phyloP scores from a whole-genome alignment of 2,888 invertebrate genomes.

The Psylliodes chrysocephalus region DNA sequence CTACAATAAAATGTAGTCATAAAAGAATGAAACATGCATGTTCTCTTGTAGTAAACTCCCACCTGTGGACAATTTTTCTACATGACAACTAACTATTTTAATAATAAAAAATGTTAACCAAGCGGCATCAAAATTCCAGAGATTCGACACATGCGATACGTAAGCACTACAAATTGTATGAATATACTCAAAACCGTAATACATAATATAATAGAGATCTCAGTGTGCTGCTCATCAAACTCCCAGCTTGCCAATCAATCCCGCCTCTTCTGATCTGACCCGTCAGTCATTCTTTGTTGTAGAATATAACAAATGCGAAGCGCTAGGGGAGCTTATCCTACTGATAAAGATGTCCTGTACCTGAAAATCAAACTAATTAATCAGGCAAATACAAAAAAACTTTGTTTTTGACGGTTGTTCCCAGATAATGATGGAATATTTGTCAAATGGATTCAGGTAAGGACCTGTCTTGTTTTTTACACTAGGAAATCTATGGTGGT shows the following conservation, averaged over 20 bases:
- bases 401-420: constrained; percentile 21
- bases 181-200: constrained; percentile 42
- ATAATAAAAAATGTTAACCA: background rate
- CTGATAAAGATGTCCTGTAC: constrained; percentile 49
- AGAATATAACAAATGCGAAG: constrained; percentile 52
- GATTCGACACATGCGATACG: constrained; percentile 18
- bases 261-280: constrained; percentile 55
- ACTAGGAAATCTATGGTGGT: background rate
- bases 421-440: constrained; percentile 23
- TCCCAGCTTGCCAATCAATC: constrained; percentile 64
- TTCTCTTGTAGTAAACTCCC: background rate
- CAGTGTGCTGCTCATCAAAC: constrained; percentile 60
- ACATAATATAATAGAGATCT: constrained; percentile 61
- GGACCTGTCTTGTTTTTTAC: background rate
- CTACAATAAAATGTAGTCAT: too few species aligned
- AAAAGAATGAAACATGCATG: background rate
- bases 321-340: constrained; percentile 48
- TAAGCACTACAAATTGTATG: constrained; percentile 43
- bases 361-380: constrained; percentile 46
- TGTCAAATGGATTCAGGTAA: constrained; percentile 23
- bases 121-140: constrained; percentile 3
- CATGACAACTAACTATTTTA: background rate
- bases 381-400: constrained; percentile 34
- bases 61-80: background rate
- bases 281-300: constrained; percentile 55